Conservation (phyloP, 2,797 vertebrate genomes). For the Huso huso region DNA sequence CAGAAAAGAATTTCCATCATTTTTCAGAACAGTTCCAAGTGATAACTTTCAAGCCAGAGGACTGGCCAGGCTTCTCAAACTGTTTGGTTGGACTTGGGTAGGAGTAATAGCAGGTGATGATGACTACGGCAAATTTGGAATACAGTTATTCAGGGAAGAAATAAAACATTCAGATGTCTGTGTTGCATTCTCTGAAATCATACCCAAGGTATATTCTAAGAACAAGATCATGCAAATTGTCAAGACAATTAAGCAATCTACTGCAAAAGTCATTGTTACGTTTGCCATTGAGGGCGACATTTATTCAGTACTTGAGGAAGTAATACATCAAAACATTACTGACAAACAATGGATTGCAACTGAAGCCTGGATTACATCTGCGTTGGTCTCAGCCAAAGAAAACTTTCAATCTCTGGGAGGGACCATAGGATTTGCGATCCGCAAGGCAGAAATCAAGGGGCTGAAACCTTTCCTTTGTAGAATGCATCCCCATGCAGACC, state of each 20-base stretch:
- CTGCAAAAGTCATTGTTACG: constrained; percentile 34
- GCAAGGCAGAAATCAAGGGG: constrained; percentile 30
- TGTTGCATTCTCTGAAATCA: constrained; percentile 35
- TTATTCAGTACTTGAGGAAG: constrained; percentile 32
- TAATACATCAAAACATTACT: constrained; percentile 36
- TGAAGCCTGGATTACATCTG: constrained; percentile 37
- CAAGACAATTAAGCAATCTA: constrained; percentile 35
- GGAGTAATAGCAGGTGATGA: constrained; percentile 39
- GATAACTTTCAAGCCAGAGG: constrained; percentile 38
- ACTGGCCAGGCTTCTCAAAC: constrained; percentile 29
- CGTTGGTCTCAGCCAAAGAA: constrained; percentile 17
- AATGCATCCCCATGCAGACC: constrained; percentile 17
- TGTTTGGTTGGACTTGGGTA: constrained; percentile 40
- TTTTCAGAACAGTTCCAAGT: constrained; percentile 38
- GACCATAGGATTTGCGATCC: constrained; percentile 38
- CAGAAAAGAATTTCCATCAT: constrained; percentile 32
- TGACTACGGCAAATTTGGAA: constrained; percentile 41
- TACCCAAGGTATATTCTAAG: constrained; percentile 34
- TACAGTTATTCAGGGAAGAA: constrained; percentile 35
- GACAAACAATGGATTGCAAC: constrained; percentile 46
- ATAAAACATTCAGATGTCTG: constrained; percentile 33
- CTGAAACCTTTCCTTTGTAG: constrained; percentile 35
- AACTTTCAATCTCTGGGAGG: constrained; percentile 29
- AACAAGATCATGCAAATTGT: constrained; percentile 28
- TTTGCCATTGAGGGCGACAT: constrained; percentile 35